A percentile compares a stretch with the other conserved stretches of the same genome.
These are phyloP conservation scores for Lophotis ruficrista DNA, from an alignment of 2,113 vertebrate species.

Conservation along the genomic window DNA sequence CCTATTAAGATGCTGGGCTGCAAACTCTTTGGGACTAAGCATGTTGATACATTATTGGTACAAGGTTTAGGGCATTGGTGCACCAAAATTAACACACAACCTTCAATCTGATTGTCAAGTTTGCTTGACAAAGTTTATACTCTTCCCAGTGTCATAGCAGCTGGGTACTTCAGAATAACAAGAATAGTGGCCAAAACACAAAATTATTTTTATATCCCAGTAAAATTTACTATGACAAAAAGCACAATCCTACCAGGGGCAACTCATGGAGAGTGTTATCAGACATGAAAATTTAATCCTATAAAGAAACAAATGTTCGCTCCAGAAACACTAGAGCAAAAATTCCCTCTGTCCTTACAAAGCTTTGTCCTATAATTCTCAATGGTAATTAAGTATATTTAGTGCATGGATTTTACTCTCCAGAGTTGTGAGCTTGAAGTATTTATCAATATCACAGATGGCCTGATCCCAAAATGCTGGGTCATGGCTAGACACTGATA, in stretches of 20 bases:
- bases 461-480: background rate
- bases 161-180: background rate
- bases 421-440: background rate
- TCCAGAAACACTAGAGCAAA: background rate
- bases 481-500: background rate
- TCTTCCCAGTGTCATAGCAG: background rate
- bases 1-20: background rate
- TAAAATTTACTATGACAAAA: background rate
- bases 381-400: background rate
- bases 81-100: background rate
- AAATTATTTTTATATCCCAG: background rate
- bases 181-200: background rate
- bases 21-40: background rate
- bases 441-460: background rate
- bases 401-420: background rate
- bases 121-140: rapidly evolving
- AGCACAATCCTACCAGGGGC: background rate
- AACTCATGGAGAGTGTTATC: background rate
- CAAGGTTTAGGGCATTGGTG: background rate
- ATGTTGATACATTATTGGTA: background rate
- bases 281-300: background rate
- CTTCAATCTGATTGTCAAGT: background rate
- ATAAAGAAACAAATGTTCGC: background rate
- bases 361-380: background rate
- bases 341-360: background rate